Evolutionary conservation across 2,888 invertebrate species (phyloP).

Genomic region (Nephrotoma guestfalica): DNA sequence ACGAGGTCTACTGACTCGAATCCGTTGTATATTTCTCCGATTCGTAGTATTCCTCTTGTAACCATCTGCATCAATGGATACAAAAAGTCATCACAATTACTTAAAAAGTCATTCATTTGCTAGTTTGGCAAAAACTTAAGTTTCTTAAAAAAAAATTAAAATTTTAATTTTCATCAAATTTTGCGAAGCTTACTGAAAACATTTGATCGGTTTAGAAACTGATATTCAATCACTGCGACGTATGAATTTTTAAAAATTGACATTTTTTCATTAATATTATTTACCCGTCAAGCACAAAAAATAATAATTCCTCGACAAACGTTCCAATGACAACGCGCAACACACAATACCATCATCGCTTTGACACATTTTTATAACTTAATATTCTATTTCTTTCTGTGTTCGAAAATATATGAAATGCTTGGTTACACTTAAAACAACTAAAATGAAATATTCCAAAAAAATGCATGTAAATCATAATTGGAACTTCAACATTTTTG

Average conservation of each 20-base stretch:
- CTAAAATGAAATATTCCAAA: not conserved
- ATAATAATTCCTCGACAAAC: not conserved
- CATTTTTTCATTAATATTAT: not conserved
- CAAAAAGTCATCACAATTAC: too few relatives aligned
- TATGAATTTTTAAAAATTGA: not conserved
- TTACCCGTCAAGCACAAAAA: not conserved
- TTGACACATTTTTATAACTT: not conserved
- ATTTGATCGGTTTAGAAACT: too few relatives aligned
- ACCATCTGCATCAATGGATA: too few relatives aligned
- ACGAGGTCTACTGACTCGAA: too few relatives aligned
- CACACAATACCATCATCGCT: not conserved
- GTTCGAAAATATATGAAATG: not conserved
- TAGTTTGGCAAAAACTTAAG: too few relatives aligned
- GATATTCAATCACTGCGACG: too few relatives aligned
- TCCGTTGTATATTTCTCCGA: too few relatives aligned
- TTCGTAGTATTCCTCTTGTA: too few relatives aligned
- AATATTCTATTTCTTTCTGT: not conserved
- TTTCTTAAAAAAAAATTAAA: too few relatives aligned
- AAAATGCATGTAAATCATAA: not conserved
- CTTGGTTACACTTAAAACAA: not conserved
- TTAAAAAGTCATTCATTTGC: too few relatives aligned
- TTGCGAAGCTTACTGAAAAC: too few relatives aligned
- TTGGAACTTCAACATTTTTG: not conserved
- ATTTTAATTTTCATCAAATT: too few relatives aligned
- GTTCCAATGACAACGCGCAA: not conserved